These are phyloP conservation scores for Clivina fossor DNA, from an alignment of 2,888 invertebrate species.

Conservation along the genomic window DNA sequence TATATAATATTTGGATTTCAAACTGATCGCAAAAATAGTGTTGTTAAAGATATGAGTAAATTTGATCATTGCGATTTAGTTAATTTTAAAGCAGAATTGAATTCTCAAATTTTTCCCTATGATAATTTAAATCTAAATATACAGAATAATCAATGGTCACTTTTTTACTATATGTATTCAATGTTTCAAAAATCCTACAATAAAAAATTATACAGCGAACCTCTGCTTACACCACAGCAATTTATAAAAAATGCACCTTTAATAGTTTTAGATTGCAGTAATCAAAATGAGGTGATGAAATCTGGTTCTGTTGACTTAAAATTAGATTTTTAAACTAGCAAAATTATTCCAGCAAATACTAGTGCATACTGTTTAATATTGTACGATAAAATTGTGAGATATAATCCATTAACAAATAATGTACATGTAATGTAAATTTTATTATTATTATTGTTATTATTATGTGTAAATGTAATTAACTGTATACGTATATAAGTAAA, in stretches of 20 bases:
- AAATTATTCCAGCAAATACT: conserved; percentile 37
- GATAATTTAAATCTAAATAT: conserved; percentile 46
- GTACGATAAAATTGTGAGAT: conserved; percentile 39
- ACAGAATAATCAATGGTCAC: conserved; percentile 40
- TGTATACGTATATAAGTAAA: no score
- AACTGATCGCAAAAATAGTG: conserved; percentile 46
- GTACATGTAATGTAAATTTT: no score
- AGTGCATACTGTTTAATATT: conserved; percentile 42
- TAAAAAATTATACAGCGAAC: conserved; percentile 34
- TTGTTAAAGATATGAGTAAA: conserved; percentile 39
- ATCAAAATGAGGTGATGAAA: conserved; percentile 27
- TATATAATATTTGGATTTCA: conserved; percentile 49
- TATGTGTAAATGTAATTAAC: no score
- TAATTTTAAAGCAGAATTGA: conserved; percentile 47
- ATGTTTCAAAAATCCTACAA: conserved; percentile 42
- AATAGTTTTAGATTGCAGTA: conserved; percentile 32
- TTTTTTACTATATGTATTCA: conserved; percentile 43
- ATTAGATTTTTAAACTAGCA: conserved; percentile 36
- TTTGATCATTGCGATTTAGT: conserved; percentile 44
- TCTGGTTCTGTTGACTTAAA: conserved; percentile 38
- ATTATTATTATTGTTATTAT: no score
- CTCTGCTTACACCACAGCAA: conserved; percentile 25
- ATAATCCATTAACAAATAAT: conserved; percentile 37
- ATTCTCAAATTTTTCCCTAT: conserved; percentile 48
- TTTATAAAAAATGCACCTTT: conserved; percentile 30